phyloP scores from a whole-genome alignment of 2,888 invertebrate genomes.

The Melipona beecheii region DNA sequence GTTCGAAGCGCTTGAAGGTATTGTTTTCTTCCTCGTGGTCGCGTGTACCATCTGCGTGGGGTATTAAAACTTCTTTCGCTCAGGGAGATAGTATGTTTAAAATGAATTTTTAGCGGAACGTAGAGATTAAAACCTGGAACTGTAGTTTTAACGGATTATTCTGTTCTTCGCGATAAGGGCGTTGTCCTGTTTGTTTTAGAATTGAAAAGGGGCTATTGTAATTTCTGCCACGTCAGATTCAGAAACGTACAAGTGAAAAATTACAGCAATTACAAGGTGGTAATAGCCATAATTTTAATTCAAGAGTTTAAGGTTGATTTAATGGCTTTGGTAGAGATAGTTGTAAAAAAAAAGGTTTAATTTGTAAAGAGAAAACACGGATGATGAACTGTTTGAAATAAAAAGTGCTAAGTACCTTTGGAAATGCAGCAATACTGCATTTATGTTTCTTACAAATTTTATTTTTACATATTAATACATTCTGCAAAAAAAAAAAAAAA shows the following conservation, averaged over 20 bases:
- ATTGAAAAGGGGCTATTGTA: not conserved
- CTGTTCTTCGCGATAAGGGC: not conserved
- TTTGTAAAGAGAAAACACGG: not conserved
- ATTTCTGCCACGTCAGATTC: not conserved
- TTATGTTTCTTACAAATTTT: no score
- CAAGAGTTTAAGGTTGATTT: not conserved
- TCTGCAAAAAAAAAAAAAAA: no score
- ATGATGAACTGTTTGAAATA: not conserved
- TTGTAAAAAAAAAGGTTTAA: not conserved
- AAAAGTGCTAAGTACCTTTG: not conserved
- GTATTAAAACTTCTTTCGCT: constrained; percentile 15
- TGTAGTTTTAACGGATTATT: not conserved
- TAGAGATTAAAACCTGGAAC: not conserved
- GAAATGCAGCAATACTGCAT: not conserved
- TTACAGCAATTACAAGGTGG: not conserved
- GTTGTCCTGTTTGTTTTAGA: not conserved
- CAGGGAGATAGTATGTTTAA: not conserved
- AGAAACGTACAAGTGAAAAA: not conserved
- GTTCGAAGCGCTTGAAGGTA: no score
- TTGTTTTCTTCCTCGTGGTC: not conserved
- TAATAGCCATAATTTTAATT: not conserved
- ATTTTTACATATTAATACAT: no score
- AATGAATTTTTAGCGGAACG: constrained; percentile 3
- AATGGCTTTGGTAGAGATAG: not conserved
- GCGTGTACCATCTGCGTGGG: constrained; percentile 3